These are phyloP conservation scores for Lepisosteus osseus DNA, from an alignment of 2,113 vertebrate species.

Conservation along the genomic window DNA sequence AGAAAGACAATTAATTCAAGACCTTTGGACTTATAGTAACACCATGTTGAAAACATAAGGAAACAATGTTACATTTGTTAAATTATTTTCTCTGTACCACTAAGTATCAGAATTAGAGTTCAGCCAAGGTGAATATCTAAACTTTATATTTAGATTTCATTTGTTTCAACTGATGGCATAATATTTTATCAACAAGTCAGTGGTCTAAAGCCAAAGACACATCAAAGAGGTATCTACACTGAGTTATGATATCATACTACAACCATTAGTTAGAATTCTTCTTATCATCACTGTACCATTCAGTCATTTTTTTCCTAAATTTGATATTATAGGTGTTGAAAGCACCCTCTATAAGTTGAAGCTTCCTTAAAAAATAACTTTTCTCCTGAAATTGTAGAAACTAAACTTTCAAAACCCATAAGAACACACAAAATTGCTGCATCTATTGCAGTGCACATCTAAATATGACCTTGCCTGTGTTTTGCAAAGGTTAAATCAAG, in stretches of 20 bases:
- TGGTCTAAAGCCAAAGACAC: no score
- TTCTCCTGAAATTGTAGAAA: conserved; percentile 18
- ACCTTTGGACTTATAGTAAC: neutral
- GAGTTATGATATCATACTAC: no score
- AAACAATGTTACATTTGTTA: neutral
- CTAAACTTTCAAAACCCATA: neutral
- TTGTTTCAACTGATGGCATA: no score
- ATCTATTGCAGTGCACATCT: neutral
- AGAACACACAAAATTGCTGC: conserved; percentile 7
- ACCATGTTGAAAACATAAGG: neutral
- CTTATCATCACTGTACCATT: no score
- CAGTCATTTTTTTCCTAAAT: no score
- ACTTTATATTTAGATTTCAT: conserved; percentile 4
- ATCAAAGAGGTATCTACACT: no score
- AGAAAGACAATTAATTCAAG: no score
- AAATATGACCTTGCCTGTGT: neutral
- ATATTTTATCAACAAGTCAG: no score
- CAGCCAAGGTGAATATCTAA: conserved; percentile 1
- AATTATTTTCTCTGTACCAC: neutral
- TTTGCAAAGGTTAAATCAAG: conserved; percentile 22
- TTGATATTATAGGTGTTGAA: conserved; percentile 12
- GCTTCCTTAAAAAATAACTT: neutral
- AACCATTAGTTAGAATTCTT: no score
- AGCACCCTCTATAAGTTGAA: conserved; percentile 10
- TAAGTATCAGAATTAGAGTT: neutral